Conservation (phyloP, 2,888 invertebrate species). For the Petrophora chlorosata region DNA sequence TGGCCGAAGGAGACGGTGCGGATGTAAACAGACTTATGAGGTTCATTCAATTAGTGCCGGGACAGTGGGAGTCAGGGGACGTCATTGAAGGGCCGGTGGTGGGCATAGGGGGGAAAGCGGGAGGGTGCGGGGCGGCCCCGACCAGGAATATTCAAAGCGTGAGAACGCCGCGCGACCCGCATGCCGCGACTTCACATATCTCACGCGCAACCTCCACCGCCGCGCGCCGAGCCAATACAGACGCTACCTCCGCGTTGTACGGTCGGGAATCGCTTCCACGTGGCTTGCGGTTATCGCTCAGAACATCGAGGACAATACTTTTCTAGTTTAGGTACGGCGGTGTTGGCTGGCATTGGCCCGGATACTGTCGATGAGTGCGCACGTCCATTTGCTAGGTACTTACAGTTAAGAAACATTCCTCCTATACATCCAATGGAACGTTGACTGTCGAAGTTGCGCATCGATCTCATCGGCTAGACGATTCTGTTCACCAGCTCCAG, state of each 20-base stretch:
- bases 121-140: conserved; percentile 52
- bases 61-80: conserved; percentile 74
- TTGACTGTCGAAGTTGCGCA: conserved; percentile 11
- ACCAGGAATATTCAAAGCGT: conserved; percentile 83
- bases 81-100: conserved; percentile 75
- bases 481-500: not conserved
- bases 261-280: conserved; percentile 51
- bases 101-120: conserved; percentile 46
- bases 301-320: conserved; percentile 83
- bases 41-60: conserved; percentile 73
- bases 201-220: conserved; percentile 79
- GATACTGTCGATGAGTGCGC: conserved; percentile 76
- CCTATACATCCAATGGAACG: conserved; percentile 32
- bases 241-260: conserved; percentile 54
- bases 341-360: conserved; percentile 80
- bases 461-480: not conserved
- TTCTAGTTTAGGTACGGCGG: conserved; percentile 81
- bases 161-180: conserved; percentile 83
- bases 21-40: conserved; percentile 71
- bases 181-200: conserved; percentile 83
- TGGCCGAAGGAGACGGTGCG: conserved; percentile 50
- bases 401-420: conserved; percentile 23
- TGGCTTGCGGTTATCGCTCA: conserved; percentile 73
- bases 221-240: conserved; percentile 44
- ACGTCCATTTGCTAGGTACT: conserved; percentile 62